phyloP scores from a whole-genome alignment of 2,113 vertebrate genomes.

The Gambusia affinis region DNA sequence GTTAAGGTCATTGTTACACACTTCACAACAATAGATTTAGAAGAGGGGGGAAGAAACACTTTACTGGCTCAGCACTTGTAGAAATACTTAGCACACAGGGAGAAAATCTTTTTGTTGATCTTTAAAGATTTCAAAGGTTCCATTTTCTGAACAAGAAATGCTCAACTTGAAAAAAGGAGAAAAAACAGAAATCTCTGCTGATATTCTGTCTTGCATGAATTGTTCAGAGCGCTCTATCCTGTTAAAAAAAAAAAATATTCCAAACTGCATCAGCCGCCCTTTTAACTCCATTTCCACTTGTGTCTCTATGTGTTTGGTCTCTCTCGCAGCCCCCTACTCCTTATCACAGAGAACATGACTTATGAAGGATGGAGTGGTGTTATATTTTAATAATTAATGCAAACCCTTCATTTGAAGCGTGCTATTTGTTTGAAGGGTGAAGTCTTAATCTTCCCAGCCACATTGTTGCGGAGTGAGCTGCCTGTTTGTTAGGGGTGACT shows the following conservation, averaged over 20 bases:
- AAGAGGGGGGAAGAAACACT: slow-evolving; percentile 10
- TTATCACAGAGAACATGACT: slow-evolving; percentile 24
- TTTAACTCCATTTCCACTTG: slow-evolving; percentile 15
- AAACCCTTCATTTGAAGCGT: not conserved
- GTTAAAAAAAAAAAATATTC: slow-evolving; percentile 22
- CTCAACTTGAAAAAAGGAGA: slow-evolving; percentile 9
- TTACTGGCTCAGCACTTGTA: slow-evolving; percentile 38
- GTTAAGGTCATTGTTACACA: slow-evolving; percentile 62
- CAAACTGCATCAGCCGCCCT: slow-evolving; percentile 11
- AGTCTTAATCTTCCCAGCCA: slow-evolving; percentile 49
- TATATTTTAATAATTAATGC: slow-evolving; percentile 33
- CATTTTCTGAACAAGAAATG: slow-evolving; percentile 30
- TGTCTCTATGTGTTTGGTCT: not conserved
- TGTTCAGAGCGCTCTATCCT: slow-evolving; percentile 1
- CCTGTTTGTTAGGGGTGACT: slow-evolving; percentile 32
- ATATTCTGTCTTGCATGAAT: slow-evolving; percentile 4
- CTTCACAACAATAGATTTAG: slow-evolving; percentile 47
- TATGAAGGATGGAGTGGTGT: slow-evolving; percentile 19
- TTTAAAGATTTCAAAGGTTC: slow-evolving; percentile 45
- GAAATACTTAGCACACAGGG: slow-evolving; percentile 25
- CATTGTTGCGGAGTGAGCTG: slow-evolving; percentile 23
- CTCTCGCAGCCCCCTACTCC: not conserved
- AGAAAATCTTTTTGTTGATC: slow-evolving; percentile 32
- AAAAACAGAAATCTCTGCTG: slow-evolving; percentile 6
- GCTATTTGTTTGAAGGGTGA: slow-evolving; percentile 35